phyloP scores from a whole-genome alignment of 2,888 invertebrate genomes.

The Aethes cnicana region DNA sequence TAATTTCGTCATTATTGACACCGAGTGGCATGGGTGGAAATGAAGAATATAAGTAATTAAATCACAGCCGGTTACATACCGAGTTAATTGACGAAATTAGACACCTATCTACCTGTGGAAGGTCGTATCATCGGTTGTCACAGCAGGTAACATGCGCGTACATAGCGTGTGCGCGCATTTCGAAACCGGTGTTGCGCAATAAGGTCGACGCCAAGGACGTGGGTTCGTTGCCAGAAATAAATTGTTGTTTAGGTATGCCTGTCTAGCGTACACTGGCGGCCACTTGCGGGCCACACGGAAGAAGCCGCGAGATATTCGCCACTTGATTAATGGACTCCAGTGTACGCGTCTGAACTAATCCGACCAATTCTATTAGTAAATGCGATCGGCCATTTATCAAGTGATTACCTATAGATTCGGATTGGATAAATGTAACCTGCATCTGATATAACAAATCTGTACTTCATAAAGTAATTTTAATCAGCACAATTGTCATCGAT shows the following conservation, averaged over 20 bases:
- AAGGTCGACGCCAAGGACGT: conserved; percentile 80
- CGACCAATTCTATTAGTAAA: conserved; percentile 2
- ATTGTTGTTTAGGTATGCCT: conserved; percentile 69
- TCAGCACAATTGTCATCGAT: too few relatives aligned
- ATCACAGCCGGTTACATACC: conserved; percentile 17
- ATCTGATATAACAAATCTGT: neutral
- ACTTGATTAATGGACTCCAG: conserved; percentile 21
- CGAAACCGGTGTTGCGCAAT: conserved; percentile 80
- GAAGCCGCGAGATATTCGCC: conserved; percentile 25
- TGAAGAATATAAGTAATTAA: conserved; percentile 30
- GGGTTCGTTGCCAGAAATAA: conserved; percentile 80
- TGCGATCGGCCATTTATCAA: conserved; percentile 3
- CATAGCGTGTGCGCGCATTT: conserved; percentile 53
- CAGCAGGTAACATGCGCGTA: conserved; percentile 23
- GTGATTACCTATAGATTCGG: conserved; percentile 1
- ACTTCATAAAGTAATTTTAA: too few relatives aligned
- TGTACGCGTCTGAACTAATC: conserved; percentile 10
- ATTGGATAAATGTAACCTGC: neutral
- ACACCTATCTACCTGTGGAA: conserved; percentile 20
- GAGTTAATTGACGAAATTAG: conserved; percentile 30
- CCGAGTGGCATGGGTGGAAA: conserved; percentile 23
- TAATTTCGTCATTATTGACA: conserved; percentile 30
- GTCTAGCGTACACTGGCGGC: conserved; percentile 61
- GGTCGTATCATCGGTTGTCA: conserved; percentile 27
- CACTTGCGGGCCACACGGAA: conserved; percentile 29